Conservation (phyloP, 2,888 invertebrate species). For the Caenorhabditis sp. region DNA sequence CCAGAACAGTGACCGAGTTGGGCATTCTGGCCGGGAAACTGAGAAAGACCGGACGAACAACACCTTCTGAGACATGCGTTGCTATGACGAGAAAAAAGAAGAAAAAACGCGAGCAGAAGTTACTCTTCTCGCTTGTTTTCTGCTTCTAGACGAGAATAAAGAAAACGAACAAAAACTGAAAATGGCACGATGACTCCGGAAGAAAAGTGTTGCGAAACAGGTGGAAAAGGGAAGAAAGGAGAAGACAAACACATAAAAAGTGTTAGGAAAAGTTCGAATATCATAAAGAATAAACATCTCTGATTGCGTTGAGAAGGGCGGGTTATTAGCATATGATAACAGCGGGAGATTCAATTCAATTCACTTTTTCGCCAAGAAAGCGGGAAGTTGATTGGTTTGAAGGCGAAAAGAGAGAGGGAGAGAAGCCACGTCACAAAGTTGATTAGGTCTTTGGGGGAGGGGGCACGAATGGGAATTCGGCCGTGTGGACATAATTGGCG, state of each 20-base stretch:
- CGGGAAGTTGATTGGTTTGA: conserved; percentile 16
- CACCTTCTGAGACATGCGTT: too few species aligned
- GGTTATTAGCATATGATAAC: conserved; percentile 35
- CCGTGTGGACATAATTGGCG: conserved; percentile 2
- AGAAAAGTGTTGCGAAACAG: conserved; percentile 2
- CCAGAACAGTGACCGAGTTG: neutral
- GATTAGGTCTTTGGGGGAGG: conserved; percentile 27
- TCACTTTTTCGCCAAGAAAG: neutral
- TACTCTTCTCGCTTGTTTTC: conserved; percentile 7
- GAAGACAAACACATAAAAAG: neutral
- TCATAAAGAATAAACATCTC: conserved; percentile 45
- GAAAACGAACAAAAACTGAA: neutral
- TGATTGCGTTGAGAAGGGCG: conserved; percentile 10
- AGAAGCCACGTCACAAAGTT: conserved; percentile 36
- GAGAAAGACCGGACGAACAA: too few species aligned
- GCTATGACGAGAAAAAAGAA: conserved; percentile 24
- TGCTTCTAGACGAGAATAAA: too few species aligned
- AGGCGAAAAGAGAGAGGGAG: neutral
- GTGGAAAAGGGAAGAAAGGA: neutral
- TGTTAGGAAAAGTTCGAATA: neutral
- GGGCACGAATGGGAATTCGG: neutral
- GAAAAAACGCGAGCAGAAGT: conserved; percentile 5
- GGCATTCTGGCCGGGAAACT: conserved; percentile 4
- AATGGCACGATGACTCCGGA: too few species aligned
- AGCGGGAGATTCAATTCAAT: neutral